Percentiles rank a stretch among this genome's conserved stretches.
Evolutionary conservation across 1,140 invertebrate species (phyloP).

Genomic region (Lutraria rhynchaena): DNA sequence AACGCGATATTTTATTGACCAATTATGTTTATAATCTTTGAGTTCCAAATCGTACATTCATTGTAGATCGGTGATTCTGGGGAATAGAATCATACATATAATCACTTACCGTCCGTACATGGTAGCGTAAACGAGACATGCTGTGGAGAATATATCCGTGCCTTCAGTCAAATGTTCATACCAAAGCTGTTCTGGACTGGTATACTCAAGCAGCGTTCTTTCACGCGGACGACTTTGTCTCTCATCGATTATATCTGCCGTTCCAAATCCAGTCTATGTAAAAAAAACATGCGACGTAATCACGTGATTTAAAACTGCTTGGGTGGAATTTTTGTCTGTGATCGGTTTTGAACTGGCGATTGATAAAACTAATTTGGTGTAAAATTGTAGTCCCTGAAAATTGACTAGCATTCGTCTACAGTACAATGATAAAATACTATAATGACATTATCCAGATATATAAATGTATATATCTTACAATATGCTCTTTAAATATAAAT

Average conservation of each 20-base stretch:
- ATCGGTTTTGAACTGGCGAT: too few species aligned
- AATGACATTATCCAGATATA: background rate
- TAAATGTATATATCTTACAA: background rate
- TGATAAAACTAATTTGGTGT: too few species aligned
- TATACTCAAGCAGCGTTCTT: constrained; percentile 25
- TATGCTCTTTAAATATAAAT: background rate
- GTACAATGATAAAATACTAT: background rate
- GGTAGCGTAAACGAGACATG: constrained; percentile 27
- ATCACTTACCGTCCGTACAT: constrained; percentile 34
- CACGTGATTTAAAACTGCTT: too few species aligned
- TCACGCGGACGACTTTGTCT: constrained; percentile 49
- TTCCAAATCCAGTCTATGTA: constrained; percentile 44
- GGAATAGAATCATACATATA: background rate
- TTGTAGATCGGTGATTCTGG: background rate
- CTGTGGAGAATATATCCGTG: constrained; percentile 35
- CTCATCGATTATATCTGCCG: constrained; percentile 32
- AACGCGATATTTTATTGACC: background rate
- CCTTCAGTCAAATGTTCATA: constrained; percentile 16
- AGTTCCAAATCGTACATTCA: background rate
- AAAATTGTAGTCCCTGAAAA: too few species aligned
- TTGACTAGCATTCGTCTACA: background rate
- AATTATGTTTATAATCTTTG: background rate
- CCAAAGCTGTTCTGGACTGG: constrained; percentile 36
- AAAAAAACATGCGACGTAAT: too few species aligned
- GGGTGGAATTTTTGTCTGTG: too few species aligned